Evolutionary conservation across 2,797 vertebrate species (phyloP).

Genomic region (Caiman crocodilus): DNA sequence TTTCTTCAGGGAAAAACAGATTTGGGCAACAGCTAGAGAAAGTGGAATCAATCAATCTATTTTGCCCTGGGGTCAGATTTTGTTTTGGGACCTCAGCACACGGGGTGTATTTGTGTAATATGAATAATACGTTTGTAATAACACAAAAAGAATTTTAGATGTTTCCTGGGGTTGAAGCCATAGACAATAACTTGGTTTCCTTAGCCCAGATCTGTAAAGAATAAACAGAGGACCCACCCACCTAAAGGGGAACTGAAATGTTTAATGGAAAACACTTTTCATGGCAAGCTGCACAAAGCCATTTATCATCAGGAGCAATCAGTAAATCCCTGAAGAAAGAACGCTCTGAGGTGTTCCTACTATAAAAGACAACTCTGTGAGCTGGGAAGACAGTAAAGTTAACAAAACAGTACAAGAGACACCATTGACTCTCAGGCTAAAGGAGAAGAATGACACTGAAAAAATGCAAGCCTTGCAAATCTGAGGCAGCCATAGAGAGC

Average conservation of each 20-base stretch:
- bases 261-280: neutral
- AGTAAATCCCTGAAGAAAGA: slow-evolving; percentile 5
- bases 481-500: neutral
- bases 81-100: neutral
- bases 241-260: slow-evolving; percentile 6
- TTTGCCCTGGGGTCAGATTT: slow-evolving; percentile 9
- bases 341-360: neutral
- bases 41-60: neutral
- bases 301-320: slow-evolving; percentile 4
- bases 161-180: neutral
- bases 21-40: neutral
- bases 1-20: neutral
- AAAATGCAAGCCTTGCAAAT: neutral
- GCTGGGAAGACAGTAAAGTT: neutral
- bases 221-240: slow-evolving; percentile 1
- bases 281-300: slow-evolving; percentile 6
- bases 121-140: neutral
- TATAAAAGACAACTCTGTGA: neutral
- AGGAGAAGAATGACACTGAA: neutral
- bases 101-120: neutral
- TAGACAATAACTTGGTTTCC: neutral
- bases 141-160: neutral
- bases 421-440: neutral
- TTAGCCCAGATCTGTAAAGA: neutral
- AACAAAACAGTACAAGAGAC: neutral